Base-by-base conservation (phyloP, 2,888 invertebrate genomes). In the Ferdinandea cuprea region DNA sequence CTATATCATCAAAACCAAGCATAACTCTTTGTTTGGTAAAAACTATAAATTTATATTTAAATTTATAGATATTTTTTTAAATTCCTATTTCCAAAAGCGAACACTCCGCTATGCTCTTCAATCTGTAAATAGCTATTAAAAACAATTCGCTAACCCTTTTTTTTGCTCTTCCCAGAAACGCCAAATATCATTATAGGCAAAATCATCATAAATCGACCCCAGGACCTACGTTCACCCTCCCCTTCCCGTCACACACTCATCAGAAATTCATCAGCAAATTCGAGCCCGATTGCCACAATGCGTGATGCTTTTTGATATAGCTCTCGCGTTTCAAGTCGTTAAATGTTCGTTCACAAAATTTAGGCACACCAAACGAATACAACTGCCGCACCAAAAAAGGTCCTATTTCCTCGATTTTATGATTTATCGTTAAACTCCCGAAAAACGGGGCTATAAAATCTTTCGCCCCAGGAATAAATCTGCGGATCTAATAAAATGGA, bases 401-500 rank as follows among this genome's bases (percentile, higher is more conserved):
- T 63, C 66, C 44, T 63, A 32, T 72, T 78, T 68, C 68, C 76
- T 78, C 73, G 77, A 83, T 83, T 83, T 83, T 83, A 83, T 78
- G 83, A 83, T 83, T 83, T 83, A 83, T 52, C 78, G 77, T 83
- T 78, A 83, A 83, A 83, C 68, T 78, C 68, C 68, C 50, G 68
- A 83, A 83, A 74, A 77, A 54, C 59, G 81, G 25, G 25, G 52
- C 76, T 65, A 81, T 81, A 81, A 81, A 81, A 81, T 61, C 37
- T 63, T 65, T 81, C 69, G 65, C 65, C 30, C 30, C 42, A 72
- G 58, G 65, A 77, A 83, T 78, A 83, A 83, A 83, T 83, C 83
- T 83, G 83, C 61, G 73, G 50, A 83, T 83, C 83, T 83, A 78
- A 83, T 78, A 83, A 78, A 78, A 83, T 83, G 83, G 77, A 83